Evolutionary conservation across 2,888 invertebrate species (phyloP).

Genomic region (Corbicula japonica): DNA sequence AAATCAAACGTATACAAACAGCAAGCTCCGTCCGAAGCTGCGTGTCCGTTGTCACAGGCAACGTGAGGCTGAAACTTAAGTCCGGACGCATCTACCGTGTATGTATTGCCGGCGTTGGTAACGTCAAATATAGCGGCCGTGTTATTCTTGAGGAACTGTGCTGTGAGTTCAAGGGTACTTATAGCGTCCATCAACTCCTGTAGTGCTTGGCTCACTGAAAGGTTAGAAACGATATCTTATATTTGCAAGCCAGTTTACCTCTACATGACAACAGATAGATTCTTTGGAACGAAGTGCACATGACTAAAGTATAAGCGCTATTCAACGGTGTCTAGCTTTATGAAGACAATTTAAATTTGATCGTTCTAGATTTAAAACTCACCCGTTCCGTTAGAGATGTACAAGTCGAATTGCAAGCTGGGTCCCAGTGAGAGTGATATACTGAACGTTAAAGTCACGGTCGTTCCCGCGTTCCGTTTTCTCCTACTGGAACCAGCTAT

Average conservation of each 20-base stretch:
- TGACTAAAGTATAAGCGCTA: too few species aligned
- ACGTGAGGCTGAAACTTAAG: conserved; percentile 6
- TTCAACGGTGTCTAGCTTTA: too few species aligned
- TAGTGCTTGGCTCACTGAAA: conserved; percentile 18
- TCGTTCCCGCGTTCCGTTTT: too few species aligned
- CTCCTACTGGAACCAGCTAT: too few species aligned
- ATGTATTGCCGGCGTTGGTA: not conserved
- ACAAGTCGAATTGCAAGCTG: not conserved
- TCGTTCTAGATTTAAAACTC: too few species aligned
- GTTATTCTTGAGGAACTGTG: conserved; percentile 3
- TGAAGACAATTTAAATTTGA: too few species aligned
- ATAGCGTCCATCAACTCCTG: conserved; percentile 28
- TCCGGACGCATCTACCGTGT: not conserved
- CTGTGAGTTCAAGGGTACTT: conserved; percentile 7
- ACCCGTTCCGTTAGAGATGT: too few species aligned
- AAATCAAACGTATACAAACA: too few species aligned
- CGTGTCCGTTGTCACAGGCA: conserved; percentile 18
- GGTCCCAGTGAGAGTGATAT: not conserved
- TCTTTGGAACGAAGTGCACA: too few species aligned
- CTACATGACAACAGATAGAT: too few species aligned
- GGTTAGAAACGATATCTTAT: too few species aligned
- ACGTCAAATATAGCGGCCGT: conserved; percentile 11
- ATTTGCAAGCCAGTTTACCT: too few species aligned
- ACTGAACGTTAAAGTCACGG: not conserved
- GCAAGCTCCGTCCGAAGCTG: conserved; percentile 21